Conservation (phyloP, 2,113 vertebrate genomes). For the Opisthocomus hoazin region DNA sequence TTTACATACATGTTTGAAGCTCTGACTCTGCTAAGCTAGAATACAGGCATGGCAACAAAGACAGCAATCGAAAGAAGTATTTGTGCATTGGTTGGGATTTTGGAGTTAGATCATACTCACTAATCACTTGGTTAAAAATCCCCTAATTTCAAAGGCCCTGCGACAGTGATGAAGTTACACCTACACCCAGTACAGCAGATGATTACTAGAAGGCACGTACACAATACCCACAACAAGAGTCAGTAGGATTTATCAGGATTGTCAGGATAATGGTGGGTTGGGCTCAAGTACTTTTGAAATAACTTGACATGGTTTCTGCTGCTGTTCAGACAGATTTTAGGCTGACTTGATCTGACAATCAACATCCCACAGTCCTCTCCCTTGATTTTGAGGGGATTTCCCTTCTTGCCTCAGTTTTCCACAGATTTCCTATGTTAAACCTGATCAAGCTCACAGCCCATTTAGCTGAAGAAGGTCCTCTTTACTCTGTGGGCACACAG, state of each 20-base stretch:
- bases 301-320: not conserved
- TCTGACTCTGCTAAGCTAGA: not conserved
- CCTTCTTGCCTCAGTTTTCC: not conserved
- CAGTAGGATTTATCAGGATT: not conserved
- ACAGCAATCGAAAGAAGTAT: not conserved
- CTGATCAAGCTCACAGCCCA: not conserved
- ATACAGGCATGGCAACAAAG: not conserved
- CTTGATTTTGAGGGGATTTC: not conserved
- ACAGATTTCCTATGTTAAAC: not conserved
- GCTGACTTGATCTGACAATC: not conserved
- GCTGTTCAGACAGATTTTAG: not conserved
- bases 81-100: not conserved
- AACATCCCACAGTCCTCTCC: not conserved
- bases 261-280: not conserved
- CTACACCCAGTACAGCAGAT: not conserved
- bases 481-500: not conserved
- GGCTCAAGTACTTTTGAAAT: not conserved
- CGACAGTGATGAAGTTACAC: not conserved
- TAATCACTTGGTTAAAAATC: not conserved
- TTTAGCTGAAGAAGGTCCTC: not conserved
- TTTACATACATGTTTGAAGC: not conserved
- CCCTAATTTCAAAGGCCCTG: not conserved
- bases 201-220: not conserved
- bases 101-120: not conserved
- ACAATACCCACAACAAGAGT: not conserved